Conservation (phyloP, 2,888 invertebrate species). For the Trissolcus japonicus region DNA sequence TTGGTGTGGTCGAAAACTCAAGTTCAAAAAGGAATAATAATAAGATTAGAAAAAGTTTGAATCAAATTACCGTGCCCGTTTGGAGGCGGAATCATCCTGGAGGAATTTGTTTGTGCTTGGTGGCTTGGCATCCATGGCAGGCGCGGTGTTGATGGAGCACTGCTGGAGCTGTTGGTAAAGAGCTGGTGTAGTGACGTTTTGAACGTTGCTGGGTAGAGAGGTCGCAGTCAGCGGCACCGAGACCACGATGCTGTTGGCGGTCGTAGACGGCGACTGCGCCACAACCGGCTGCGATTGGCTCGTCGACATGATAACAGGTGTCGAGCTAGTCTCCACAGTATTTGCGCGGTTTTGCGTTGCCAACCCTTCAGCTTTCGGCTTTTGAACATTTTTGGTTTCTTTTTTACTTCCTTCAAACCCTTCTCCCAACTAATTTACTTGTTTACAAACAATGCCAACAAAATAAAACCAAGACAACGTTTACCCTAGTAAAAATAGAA, state of each 20-base stretch:
- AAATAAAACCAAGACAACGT: too few relatives aligned
- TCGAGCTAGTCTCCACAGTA: slow-evolving; percentile 64
- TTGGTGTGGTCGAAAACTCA: not conserved
- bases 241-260: slow-evolving; percentile 79
- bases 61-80: slow-evolving; percentile 79
- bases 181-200: slow-evolving; percentile 70
- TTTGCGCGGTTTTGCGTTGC: slow-evolving; percentile 64
- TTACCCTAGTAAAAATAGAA: too few relatives aligned
- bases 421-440: too few relatives aligned
- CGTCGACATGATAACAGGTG: slow-evolving; percentile 72
- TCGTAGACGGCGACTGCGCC: slow-evolving; percentile 66
- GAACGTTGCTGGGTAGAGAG: slow-evolving; percentile 70
- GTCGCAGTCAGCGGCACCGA: slow-evolving; percentile 81
- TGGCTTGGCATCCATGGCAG: slow-evolving; percentile 61
- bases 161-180: slow-evolving; percentile 74
- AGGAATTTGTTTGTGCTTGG: slow-evolving; percentile 75
- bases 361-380: slow-evolving; percentile 70
- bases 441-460: too few relatives aligned
- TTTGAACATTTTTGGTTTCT: too few relatives aligned
- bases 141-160: slow-evolving; percentile 66
- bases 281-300: slow-evolving; percentile 67
- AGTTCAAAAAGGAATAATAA: not conserved
- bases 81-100: slow-evolving; percentile 70
- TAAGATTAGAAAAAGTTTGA: not conserved
- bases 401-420: not conserved